A percentile compares a stretch with the other conserved stretches of the same genome.
phyloP scores from a whole-genome alignment of 2,888 invertebrate species.

The Philhelius pedissequus region DNA sequence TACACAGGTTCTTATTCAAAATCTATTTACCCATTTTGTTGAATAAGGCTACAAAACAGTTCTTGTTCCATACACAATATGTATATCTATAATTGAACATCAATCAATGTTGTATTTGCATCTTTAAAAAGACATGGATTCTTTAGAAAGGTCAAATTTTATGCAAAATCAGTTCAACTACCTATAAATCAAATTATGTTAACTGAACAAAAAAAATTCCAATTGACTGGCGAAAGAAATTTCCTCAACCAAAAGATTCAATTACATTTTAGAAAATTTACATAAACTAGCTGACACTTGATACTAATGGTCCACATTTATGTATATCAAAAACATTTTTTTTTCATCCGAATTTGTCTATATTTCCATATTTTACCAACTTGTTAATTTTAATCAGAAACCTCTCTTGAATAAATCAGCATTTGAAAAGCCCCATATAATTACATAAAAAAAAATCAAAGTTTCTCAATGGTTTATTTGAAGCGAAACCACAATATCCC shows the following conservation, averaged over 20 bases:
- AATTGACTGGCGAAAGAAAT: background rate
- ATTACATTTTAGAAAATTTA: background rate
- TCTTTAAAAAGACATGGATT: background rate
- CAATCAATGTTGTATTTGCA: background rate
- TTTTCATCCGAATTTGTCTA: background rate
- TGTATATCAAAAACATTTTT: background rate
- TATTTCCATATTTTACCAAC: background rate
- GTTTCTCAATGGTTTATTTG: background rate
- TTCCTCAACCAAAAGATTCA: background rate
- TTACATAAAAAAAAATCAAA: background rate
- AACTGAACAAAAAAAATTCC: background rate
- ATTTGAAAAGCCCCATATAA: background rate
- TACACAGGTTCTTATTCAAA: too few species aligned
- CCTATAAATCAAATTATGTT: background rate
- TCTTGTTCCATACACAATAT: too few species aligned
- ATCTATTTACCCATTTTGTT: too few species aligned
- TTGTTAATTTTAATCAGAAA: background rate
- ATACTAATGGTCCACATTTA: background rate
- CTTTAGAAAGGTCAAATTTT: background rate
- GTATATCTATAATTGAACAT: background rate
- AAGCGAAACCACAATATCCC: background rate
- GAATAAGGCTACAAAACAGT: background rate
- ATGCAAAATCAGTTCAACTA: background rate
- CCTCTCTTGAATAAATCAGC: background rate
- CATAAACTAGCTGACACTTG: background rate